phyloP scores from a whole-genome alignment of 2,888 invertebrate genomes.

The Pheosia gnoma region DNA sequence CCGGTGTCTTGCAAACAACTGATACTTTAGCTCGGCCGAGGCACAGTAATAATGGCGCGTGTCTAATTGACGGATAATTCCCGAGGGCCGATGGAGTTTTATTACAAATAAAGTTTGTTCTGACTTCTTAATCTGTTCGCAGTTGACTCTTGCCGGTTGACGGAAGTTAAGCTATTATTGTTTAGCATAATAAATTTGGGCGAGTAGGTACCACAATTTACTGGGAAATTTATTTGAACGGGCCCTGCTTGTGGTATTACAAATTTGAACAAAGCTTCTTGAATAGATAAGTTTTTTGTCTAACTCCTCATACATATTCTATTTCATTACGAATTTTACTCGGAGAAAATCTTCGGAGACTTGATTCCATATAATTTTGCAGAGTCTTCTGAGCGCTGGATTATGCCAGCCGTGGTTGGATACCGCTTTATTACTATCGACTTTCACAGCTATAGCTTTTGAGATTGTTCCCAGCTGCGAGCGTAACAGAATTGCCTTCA shows the following conservation, averaged over 20 bases:
- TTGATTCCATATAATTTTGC: constrained; percentile 18
- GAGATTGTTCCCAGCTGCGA: constrained; percentile 9
- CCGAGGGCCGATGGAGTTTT: constrained; percentile 31
- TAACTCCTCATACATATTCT: constrained; percentile 37
- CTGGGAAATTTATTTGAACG: constrained; percentile 8
- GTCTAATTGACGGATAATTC: constrained; percentile 39
- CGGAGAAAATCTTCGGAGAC: constrained; percentile 24
- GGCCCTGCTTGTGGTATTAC: constrained; percentile 11
- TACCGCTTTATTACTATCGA: constrained; percentile 2
- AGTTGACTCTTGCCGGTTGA: constrained; percentile 15
- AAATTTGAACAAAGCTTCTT: constrained; percentile 26
- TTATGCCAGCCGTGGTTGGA: constrained; percentile 8
- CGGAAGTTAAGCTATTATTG: constrained; percentile 34
- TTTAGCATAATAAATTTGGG: constrained; percentile 39
- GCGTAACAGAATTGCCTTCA: neutral
- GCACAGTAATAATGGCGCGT: constrained; percentile 40
- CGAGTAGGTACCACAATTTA: constrained; percentile 19
- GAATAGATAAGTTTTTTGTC: constrained; percentile 27
- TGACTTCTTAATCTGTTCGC: constrained; percentile 31
- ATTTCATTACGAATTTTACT: constrained; percentile 32
- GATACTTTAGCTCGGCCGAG: constrained; percentile 32
- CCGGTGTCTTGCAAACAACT: constrained; percentile 36
- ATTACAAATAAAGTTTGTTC: constrained; percentile 29
- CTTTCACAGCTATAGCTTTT: constrained; percentile 7
- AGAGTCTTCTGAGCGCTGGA: constrained; percentile 3